These are phyloP conservation scores for Varecia variegata DNA, from an alignment of 2,797 vertebrate genomes.

Conservation along the genomic window DNA sequence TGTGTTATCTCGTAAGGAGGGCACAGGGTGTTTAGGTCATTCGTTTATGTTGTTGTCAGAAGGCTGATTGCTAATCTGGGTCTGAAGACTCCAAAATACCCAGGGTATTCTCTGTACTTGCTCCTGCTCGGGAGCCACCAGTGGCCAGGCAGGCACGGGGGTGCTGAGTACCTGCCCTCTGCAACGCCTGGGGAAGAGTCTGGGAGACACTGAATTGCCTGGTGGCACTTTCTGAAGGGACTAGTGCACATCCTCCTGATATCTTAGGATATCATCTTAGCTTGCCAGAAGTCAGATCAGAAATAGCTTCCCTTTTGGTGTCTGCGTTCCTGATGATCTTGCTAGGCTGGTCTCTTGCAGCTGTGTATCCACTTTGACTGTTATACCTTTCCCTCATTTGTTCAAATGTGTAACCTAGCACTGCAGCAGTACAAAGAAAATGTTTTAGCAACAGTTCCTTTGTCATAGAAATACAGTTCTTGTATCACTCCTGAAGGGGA, in stretches of 20 bases:
- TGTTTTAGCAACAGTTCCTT: background rate
- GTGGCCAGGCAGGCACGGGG: background rate
- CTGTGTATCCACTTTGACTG: background rate
- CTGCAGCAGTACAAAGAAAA: background rate
- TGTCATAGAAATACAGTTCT: background rate
- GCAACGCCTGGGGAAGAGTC: background rate
- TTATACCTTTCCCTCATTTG: background rate
- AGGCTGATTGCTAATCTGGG: background rate
- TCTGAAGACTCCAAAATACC: background rate
- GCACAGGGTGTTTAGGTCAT: background rate
- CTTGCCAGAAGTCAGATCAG: background rate
- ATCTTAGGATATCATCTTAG: background rate
- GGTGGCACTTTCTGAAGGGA: background rate
- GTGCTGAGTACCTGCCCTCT: background rate
- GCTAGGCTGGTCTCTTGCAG: background rate
- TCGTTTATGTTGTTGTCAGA: background rate
- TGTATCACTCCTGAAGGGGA: background rate
- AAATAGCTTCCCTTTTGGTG: background rate
- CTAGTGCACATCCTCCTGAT: background rate
- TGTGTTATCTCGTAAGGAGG: background rate
- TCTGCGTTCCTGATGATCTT: background rate
- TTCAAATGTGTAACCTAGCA: background rate
- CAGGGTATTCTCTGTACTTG: background rate
- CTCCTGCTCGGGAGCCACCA: background rate
- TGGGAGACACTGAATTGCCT: background rate